Evolutionary conservation across 2,888 invertebrate species (phyloP).

Genomic region (Cabera pusaria): DNA sequence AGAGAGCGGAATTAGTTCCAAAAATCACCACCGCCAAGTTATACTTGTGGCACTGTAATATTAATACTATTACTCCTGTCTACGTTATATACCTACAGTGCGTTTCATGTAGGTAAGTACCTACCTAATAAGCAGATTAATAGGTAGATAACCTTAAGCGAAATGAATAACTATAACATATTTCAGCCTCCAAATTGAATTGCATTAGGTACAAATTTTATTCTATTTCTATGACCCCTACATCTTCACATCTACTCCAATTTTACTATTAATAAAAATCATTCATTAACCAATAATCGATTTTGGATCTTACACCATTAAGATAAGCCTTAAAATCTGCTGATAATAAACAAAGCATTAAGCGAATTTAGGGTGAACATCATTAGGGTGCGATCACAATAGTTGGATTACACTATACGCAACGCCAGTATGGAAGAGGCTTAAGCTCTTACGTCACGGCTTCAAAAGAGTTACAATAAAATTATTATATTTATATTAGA

Average conservation of each 20-base stretch:
- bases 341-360: constrained; percentile 15
- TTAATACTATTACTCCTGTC: too few species aligned
- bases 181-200: too few species aligned
- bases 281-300: constrained; percentile 11
- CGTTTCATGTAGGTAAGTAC: too few species aligned
- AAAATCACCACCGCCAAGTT: too few species aligned
- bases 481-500: constrained; percentile 8
- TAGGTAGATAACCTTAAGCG: too few species aligned
- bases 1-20: too few species aligned
- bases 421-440: constrained; percentile 58
- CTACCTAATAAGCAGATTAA: too few species aligned
- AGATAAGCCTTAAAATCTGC: constrained; percentile 23
- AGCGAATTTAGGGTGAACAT: constrained; percentile 43
- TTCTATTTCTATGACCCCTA: constrained; percentile 3
- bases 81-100: too few species aligned
- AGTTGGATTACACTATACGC: constrained; percentile 60
- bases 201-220: too few species aligned
- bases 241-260: constrained; percentile 1
- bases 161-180: too few species aligned
- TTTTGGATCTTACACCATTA: constrained; percentile 35
- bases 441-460: constrained; percentile 74
- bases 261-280: constrained; percentile 5
- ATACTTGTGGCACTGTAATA: too few species aligned
- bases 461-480: constrained; percentile 56
- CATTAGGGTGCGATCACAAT: constrained; percentile 69